Evolutionary conservation across 37 sponge, comb jelly and placozoan genomes (phyloP).

Genomic region (Aphrocallistes beatrix): DNA sequence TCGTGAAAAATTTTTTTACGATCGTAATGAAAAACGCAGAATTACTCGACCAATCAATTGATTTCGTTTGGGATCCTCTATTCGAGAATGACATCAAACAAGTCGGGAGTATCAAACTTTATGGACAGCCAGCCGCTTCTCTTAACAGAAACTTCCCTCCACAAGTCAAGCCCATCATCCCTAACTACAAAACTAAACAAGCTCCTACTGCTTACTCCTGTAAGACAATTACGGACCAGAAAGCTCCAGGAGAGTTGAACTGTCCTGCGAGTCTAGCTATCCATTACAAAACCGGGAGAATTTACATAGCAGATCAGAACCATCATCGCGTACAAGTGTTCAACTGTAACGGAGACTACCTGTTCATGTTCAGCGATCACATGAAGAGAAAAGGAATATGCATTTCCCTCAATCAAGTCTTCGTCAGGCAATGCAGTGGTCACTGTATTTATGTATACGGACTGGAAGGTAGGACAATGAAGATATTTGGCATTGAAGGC

Average conservation of each 20-base stretch:
- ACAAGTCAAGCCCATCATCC: neutral
- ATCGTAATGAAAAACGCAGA: too few species aligned
- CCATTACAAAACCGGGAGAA: conserved; percentile 22
- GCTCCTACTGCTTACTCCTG: conserved; percentile 5
- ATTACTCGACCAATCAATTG: too few species aligned
- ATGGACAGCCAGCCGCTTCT: too few species aligned
- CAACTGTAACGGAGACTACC: conserved; percentile 17
- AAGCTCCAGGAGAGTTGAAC: conserved; percentile 31
- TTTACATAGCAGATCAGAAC: conserved; percentile 59
- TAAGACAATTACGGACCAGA: neutral
- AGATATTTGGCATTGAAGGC: neutral
- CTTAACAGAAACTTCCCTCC: conserved; percentile 9
- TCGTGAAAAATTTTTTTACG: too few species aligned
- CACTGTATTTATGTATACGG: conserved; percentile 3
- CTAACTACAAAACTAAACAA: neutral
- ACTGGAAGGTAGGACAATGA: neutral
- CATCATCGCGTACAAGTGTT: conserved; percentile 52
- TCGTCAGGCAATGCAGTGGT: neutral
- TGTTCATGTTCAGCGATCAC: neutral
- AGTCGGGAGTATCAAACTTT: too few species aligned
- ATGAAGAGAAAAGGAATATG: neutral
- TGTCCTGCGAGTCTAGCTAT: conserved; percentile 47
- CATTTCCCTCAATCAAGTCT: neutral
- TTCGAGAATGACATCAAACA: too few species aligned
- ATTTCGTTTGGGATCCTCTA: too few species aligned